Evolutionary conservation across 2,797 vertebrate species (phyloP), one percentile per base, ranked within the genome.

Genomic region (Danionella dracula): DNA sequence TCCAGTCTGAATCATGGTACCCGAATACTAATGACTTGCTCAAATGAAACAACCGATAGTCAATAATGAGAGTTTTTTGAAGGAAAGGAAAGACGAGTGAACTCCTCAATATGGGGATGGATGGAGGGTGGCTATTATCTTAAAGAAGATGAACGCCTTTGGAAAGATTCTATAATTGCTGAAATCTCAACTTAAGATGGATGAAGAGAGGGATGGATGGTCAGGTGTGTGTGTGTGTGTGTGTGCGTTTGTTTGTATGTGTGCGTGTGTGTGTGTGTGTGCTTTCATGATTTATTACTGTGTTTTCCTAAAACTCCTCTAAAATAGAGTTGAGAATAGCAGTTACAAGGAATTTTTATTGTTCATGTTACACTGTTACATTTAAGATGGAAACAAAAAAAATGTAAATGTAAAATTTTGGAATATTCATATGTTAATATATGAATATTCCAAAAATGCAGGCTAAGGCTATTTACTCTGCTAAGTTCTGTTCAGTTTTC

Each of bases 31-130:
- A 66, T 40, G 51, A 56, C 10, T 20, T 2, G 0, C 4, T 1
- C 10, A 66, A 56, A 66, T 56, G 51, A 57, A 66, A 55, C 11
- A 7, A 12, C 21, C 51, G 45, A 56, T 56, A 56, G 63, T 56
- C 63, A 56, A 56, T 66, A 56, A 48, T 56, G 56, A 41, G 11
- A 31, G 17, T 56, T 66, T 55, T 53, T 46, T 20, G 13, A 7
- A 15, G 13, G 63, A 56, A 45, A 15, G 13, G 63, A 56, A 45
- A 46, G 32, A 42, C 38, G 42, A 32, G 51, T 5, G 32, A 51
- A 66, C 46, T 46, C 19, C 15, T 56, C 20, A 29, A 31, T 38
- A 56, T 29, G 34, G 41, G 56, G 63, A 66, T 34, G 8, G 42
- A 37, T 40, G 8, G 51, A 48, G 29, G 51, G 32, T 48, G 32